Evolutionary conservation across 2,113 vertebrate genomes (phyloP), one percentile per base, ranked within the genome.

Genomic region (Struthio camelus): DNA sequence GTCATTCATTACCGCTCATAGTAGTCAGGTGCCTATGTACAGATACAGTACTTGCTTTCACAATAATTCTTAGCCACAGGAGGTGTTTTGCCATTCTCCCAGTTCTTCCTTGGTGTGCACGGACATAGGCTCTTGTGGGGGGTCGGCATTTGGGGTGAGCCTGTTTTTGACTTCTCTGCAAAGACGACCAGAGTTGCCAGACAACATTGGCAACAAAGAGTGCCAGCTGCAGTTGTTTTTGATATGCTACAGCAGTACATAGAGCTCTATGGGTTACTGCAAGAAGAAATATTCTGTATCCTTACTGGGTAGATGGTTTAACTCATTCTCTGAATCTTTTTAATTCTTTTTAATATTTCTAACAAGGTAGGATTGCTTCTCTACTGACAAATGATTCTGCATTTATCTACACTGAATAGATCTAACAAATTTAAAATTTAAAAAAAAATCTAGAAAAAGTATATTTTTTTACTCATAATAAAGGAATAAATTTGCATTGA

Each of bases 21-120:
- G 13, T 20, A 61, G 32, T 25, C 36, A 18, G 1, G 1, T 7
- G 2, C 32, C 38, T n/a, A 15, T 8, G n/a, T 14, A 12, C 4
- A 86, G 30, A 20, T 22, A 44, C 2, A 48, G 25, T 19, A 36
- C 0, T 0, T 42, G 5, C 9, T 53, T 66, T 42, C 76, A 62
- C 28, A 64, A 6, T 38, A 46, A 72, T 13, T 28, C 15, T 53
- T 2, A 7, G 58, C 14, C 27, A 19, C 10, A 4, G 42, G 28
- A 46, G 56, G 14, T 3, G 4, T 30, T 88, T 66, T 40, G 25
- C 36, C 22, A 18, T 89, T 77, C 44, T 70, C 36, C 14, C 30
- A 72, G 32, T 13, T 36, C 24, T 44, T 83, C 9, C 30, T 66
- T 25, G 34, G 11, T 7, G 9, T 34, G 28, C 8, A 6, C 9